Evolutionary conservation across 30 jellyfish, hydroid and myxozoan genomes (phyloP).

Genomic region (Aurelia sp.): DNA sequence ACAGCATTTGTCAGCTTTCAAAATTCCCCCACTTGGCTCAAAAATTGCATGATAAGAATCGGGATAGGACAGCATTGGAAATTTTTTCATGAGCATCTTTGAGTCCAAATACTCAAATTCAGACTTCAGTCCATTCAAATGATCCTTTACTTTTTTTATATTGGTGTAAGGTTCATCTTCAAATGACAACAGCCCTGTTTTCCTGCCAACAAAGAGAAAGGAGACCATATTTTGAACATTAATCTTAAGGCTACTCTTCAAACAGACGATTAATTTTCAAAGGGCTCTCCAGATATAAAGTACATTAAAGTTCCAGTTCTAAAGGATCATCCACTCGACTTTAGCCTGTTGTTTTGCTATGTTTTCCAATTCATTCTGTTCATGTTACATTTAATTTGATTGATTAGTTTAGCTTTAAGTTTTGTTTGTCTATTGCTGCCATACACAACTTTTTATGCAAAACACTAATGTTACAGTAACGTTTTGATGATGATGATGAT

Average conservation of each 20-base stretch:
- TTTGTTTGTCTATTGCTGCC: too few relatives aligned
- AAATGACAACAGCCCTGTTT: slow-evolving; percentile 54
- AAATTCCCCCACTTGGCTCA: slow-evolving; percentile 78
- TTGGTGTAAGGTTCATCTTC: slow-evolving; percentile 24
- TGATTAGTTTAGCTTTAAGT: not conserved
- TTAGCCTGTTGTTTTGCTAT: too few relatives aligned
- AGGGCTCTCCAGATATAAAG: too few relatives aligned
- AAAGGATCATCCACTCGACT: too few relatives aligned
- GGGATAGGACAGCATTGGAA: slow-evolving; percentile 63
- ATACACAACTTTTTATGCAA: too few relatives aligned
- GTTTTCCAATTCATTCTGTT: too few relatives aligned
- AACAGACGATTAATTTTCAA: not conserved
- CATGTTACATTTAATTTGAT: too few relatives aligned
- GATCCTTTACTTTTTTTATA: slow-evolving; percentile 1
- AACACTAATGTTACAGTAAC: too few relatives aligned
- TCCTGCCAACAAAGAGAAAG: slow-evolving; percentile 10
- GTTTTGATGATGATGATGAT: too few relatives aligned
- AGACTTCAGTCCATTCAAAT: slow-evolving; percentile 22
- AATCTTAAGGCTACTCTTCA: not conserved
- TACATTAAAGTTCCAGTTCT: too few relatives aligned
- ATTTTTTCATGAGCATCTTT: slow-evolving; percentile 20
- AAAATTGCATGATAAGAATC: slow-evolving; percentile 40
- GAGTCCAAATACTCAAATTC: slow-evolving; percentile 22
- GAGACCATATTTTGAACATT: not conserved
- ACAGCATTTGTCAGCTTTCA: slow-evolving; percentile 78